phyloP scores from a whole-genome alignment of 1,140 invertebrate genomes.

The Frieseomelitta varia region DNA sequence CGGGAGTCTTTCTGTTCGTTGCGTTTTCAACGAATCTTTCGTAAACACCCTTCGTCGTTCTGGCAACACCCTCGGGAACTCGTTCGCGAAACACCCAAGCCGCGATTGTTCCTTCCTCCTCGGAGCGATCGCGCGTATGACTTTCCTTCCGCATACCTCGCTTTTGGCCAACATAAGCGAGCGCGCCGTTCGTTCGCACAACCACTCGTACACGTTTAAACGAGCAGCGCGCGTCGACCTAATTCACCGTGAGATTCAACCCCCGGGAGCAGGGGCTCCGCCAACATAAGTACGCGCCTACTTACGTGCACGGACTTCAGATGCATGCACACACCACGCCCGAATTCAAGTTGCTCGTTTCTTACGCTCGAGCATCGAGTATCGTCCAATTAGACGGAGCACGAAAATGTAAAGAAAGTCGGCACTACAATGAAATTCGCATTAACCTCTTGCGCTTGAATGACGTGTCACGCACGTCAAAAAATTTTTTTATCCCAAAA shows the following conservation, averaged over 20 bases:
- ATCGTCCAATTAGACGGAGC: not conserved
- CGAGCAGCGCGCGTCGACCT: slow-evolving; percentile 23
- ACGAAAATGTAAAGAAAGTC: not conserved
- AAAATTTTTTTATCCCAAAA: no score
- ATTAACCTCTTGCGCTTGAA: no score
- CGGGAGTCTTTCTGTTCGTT: not conserved
- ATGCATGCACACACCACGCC: not conserved
- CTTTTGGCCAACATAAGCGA: slow-evolving; percentile 17
- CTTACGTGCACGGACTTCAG: not conserved
- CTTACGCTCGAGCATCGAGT: not conserved
- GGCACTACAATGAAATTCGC: no score
- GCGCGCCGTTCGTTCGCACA: not conserved
- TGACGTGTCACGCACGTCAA: no score
- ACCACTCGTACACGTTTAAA: slow-evolving; percentile 42
- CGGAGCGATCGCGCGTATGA: slow-evolving; percentile 20
- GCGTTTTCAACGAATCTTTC: slow-evolving; percentile 32
- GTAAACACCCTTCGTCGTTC: slow-evolving; percentile 11
- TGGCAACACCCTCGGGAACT: slow-evolving; percentile 39
- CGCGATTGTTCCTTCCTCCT: slow-evolving; percentile 33
- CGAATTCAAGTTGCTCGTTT: not conserved
- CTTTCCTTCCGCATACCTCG: not conserved
- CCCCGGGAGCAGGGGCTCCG: not conserved
- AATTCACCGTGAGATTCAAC: slow-evolving; percentile 45
- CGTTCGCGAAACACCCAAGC: not conserved
- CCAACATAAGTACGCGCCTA: not conserved